Percentiles rank a stretch among this genome's conserved stretches.
Conservation (phyloP, 2,888 invertebrate species). For the Chaitophorus viminalis region DNA sequence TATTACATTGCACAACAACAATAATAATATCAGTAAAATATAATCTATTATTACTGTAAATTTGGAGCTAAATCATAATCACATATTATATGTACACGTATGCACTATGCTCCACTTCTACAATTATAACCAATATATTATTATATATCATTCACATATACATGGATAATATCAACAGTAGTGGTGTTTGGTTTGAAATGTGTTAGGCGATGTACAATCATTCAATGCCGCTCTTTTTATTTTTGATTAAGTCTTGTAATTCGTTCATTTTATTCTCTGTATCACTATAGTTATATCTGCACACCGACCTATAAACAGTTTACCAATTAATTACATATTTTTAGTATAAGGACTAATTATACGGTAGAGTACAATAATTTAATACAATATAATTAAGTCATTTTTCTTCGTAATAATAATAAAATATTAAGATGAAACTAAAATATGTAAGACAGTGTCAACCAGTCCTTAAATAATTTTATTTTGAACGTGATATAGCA, state of each 20-base stretch:
- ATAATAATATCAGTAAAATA: constrained; percentile 6
- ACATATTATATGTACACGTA: neutral
- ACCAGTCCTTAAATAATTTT: neutral
- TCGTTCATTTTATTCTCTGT: constrained; percentile 23
- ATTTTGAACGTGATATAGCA: neutral
- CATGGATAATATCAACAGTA: neutral
- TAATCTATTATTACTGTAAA: neutral
- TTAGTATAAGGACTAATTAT: neutral
- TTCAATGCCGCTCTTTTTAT: constrained; percentile 15
- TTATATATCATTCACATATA: neutral
- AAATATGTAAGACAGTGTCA: neutral
- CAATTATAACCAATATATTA: neutral
- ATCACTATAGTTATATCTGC: constrained; percentile 28
- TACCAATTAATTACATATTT: neutral
- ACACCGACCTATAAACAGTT: constrained; percentile 32
- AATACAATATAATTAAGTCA: neutral
- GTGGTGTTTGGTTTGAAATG: neutral
- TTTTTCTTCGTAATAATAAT: neutral
- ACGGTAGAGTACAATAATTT: neutral
- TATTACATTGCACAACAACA: neutral
- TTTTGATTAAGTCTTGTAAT: constrained; percentile 14
- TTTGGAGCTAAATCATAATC: neutral
- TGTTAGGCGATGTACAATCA: neutral
- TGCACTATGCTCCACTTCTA: neutral
- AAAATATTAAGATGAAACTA: neutral